Conservation (phyloP, 2,797 vertebrate species). For the Capromys pilorides region DNA sequence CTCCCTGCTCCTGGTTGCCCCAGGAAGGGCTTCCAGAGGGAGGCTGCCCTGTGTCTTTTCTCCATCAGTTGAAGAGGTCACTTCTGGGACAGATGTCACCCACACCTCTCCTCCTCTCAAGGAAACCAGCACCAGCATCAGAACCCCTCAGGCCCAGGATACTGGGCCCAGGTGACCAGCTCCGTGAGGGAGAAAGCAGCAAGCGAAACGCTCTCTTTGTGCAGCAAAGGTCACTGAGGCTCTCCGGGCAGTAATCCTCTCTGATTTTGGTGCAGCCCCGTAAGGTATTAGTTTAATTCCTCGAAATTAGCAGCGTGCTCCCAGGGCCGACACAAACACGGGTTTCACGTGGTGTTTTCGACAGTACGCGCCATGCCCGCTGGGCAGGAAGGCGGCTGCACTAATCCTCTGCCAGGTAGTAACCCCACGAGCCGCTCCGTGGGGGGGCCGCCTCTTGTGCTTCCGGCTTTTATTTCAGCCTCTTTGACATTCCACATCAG, state of each 20-base stretch:
- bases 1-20: rapidly evolving
- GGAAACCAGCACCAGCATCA: background rate
- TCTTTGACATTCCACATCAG: constrained; percentile 73
- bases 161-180: background rate
- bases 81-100: background rate
- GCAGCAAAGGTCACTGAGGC: constrained; percentile 16
- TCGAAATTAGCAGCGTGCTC: constrained; percentile 76
- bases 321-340: constrained; percentile 76
- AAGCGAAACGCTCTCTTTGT: background rate
- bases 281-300: constrained; percentile 81
- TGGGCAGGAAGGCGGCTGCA: constrained; percentile 21
- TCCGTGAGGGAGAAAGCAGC: background rate
- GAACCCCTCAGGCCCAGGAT: rapidly evolving
- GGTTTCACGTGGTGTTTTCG: constrained; percentile 68
- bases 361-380: constrained; percentile 9
- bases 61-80: background rate
- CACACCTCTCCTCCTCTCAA: too few relatives aligned
- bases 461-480: constrained; percentile 43
- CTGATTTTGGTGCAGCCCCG: constrained; percentile 53
- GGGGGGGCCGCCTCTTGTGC: constrained; percentile 44
- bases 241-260: constrained; percentile 56
- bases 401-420: constrained; percentile 66
- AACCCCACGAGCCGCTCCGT: constrained; percentile 2
- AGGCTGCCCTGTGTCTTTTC: background rate
- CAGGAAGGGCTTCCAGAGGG: background rate